A percentile compares a stretch with the other conserved stretches of the same genome.
Conservation (phyloP, 2,113 vertebrate species). For the Urocolius indicus region DNA sequence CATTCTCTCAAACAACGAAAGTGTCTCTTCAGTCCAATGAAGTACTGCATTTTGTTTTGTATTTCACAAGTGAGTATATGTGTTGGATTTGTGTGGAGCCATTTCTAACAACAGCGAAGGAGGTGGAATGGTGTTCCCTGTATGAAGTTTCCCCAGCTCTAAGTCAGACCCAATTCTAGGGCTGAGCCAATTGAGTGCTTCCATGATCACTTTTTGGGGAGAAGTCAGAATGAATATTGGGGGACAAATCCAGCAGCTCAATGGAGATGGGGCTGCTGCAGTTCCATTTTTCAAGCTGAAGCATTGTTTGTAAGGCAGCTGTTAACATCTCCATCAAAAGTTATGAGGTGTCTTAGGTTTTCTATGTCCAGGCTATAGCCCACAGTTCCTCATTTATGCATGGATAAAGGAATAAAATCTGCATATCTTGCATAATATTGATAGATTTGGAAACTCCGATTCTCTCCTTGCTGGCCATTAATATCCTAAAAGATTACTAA, state of each 20-base stretch:
- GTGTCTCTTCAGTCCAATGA: neutral
- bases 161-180: no score
- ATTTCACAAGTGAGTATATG: neutral
- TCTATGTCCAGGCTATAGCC: neutral
- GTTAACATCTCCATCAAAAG: neutral
- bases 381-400: neutral
- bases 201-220: no score
- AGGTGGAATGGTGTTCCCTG: no score
- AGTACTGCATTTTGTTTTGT: neutral
- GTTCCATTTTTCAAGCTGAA: neutral
- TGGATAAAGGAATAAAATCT: neutral
- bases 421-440: neutral
- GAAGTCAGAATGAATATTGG: neutral
- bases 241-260: neutral
- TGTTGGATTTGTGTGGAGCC: no score
- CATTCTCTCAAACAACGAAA: neutral
- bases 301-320: neutral
- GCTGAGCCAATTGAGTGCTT: no score
- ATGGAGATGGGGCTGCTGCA: no score
- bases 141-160: no score
- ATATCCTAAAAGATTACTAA: fast-evolving
- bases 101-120: no score
- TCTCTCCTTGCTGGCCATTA: neutral
- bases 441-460: neutral
- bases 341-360: neutral